Percentiles rank a stretch among this genome's conserved stretches.
Conservation (phyloP, 2,797 vertebrate genomes). For the Moxostoma hubbsi region DNA sequence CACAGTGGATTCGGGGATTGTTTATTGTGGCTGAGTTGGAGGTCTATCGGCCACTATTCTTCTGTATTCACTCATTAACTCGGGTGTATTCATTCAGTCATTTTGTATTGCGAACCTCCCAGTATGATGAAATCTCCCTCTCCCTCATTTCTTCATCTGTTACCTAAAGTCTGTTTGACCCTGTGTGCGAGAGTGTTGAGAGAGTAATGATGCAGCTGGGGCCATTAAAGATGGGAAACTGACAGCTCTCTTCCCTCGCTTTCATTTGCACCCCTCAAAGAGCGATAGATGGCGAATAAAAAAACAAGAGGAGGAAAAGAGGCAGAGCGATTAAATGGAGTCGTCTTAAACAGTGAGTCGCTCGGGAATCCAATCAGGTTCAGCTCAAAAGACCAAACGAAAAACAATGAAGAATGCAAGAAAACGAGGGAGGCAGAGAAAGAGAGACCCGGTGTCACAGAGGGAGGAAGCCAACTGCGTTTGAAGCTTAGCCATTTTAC, state of each 20-base stretch:
- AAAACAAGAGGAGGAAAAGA: constrained; percentile 57
- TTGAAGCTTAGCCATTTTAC: constrained; percentile 49
- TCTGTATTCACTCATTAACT: constrained; percentile 57
- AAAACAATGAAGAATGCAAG: constrained; percentile 42
- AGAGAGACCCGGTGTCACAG: constrained; percentile 41
- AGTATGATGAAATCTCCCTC: constrained; percentile 48
- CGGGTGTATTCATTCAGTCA: constrained; percentile 60
- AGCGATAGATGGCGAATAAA: constrained; percentile 74
- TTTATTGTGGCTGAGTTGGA: constrained; percentile 11
- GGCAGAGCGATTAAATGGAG: constrained; percentile 74
- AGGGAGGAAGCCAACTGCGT: constrained; percentile 32
- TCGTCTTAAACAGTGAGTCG: constrained; percentile 74
- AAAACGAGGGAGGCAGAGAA: constrained; percentile 40
- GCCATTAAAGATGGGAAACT: constrained; percentile 76
- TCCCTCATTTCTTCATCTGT: constrained; percentile 50
- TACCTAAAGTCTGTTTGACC: constrained; percentile 59
- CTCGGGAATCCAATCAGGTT: constrained; percentile 53
- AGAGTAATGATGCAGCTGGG: constrained; percentile 73
- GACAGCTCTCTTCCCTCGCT: constrained; percentile 69
- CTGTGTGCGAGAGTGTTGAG: constrained; percentile 69
- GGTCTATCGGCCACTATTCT: constrained; percentile 42
- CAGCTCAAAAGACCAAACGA: constrained; percentile 50
- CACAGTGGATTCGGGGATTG: constrained; percentile 3
- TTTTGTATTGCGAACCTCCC: constrained; percentile 60
- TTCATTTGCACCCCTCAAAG: constrained; percentile 50